These are phyloP conservation scores for Anthoptus insignis DNA, from an alignment of 2,888 invertebrate species.

Conservation along the genomic window DNA sequence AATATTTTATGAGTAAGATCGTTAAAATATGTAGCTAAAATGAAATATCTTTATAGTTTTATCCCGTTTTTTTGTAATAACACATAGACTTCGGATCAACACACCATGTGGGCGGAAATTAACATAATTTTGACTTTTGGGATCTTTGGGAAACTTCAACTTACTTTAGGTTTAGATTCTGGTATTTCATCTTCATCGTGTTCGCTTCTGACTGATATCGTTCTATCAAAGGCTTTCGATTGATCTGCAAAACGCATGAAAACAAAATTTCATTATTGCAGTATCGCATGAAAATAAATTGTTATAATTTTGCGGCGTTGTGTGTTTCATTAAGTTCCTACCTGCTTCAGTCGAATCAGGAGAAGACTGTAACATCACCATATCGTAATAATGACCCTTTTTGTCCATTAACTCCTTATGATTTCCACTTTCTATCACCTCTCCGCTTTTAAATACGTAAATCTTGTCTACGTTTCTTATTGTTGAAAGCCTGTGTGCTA, in stretches of 20 bases:
- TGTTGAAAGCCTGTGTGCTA: conserved; percentile 93
- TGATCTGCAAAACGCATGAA: conserved; percentile 24
- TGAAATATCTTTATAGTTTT: no score
- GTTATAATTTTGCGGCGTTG: no score
- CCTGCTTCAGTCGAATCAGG: conserved; percentile 61
- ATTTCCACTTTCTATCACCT: conserved; percentile 90
- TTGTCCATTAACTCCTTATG: conserved; percentile 89
- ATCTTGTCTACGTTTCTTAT: conserved; percentile 92
- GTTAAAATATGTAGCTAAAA: no score
- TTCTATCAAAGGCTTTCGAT: conserved; percentile 53
- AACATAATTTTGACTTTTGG: no score
- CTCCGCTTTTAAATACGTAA: conserved; percentile 90
- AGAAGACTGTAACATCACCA: conserved; percentile 89
- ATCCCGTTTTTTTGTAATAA: not conserved
- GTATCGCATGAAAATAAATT: no score
- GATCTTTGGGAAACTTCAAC: no score
- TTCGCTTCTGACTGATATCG: conserved; percentile 66
- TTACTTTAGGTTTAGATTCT: conserved; percentile 28
- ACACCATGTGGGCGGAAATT: no score
- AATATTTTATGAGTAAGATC: no score
- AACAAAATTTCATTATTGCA: no score
- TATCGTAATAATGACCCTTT: conserved; percentile 89
- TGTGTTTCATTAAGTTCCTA: no score
- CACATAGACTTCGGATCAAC: no score
- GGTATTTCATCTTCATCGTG: conserved; percentile 69